Percentiles rank a stretch among this genome's conserved stretches.
Evolutionary conservation across 2,888 invertebrate species (phyloP).

Genomic region (Epistrophe grossulariae): DNA sequence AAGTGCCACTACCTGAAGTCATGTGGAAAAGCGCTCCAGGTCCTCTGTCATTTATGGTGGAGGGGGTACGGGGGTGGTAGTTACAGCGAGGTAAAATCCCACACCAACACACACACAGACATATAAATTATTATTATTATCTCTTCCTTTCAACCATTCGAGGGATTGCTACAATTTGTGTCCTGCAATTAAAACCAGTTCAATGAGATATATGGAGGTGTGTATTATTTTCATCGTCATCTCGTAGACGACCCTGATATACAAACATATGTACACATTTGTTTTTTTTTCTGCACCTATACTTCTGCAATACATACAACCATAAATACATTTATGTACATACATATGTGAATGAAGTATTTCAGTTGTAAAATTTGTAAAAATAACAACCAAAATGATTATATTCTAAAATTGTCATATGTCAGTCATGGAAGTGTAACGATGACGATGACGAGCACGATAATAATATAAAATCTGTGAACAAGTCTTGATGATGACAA

Average conservation of each 20-base stretch:
- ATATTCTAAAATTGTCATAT: slow-evolving; percentile 43
- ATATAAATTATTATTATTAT: slow-evolving; percentile 27
- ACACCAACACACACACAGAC: too few relatives aligned
- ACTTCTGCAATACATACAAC: not conserved
- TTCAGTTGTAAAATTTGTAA: not conserved
- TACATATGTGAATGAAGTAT: not conserved
- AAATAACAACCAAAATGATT: slow-evolving; percentile 8
- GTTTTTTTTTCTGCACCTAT: not conserved
- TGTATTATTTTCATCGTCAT: slow-evolving; percentile 50
- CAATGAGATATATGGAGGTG: slow-evolving; percentile 36
- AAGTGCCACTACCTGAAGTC: slow-evolving; percentile 61
- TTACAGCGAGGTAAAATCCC: not conserved
- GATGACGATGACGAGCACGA: not conserved
- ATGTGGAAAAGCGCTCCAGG: slow-evolving; percentile 47
- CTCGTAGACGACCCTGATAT: slow-evolving; percentile 28
- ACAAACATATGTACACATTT: too few relatives aligned
- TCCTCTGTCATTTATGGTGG: slow-evolving; percentile 25
- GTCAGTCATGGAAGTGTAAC: not conserved
- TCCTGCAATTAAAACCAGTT: slow-evolving; percentile 61
- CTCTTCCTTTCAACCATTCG: slow-evolving; percentile 23
- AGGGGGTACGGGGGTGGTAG: not conserved
- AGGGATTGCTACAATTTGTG: slow-evolving; percentile 54
- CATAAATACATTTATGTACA: not conserved
- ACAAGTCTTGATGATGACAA: slow-evolving; percentile 10
- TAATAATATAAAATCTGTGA: not conserved